phyloP scores from a whole-genome alignment of 2,113 vertebrate genomes.

The Nestor notabilis region DNA sequence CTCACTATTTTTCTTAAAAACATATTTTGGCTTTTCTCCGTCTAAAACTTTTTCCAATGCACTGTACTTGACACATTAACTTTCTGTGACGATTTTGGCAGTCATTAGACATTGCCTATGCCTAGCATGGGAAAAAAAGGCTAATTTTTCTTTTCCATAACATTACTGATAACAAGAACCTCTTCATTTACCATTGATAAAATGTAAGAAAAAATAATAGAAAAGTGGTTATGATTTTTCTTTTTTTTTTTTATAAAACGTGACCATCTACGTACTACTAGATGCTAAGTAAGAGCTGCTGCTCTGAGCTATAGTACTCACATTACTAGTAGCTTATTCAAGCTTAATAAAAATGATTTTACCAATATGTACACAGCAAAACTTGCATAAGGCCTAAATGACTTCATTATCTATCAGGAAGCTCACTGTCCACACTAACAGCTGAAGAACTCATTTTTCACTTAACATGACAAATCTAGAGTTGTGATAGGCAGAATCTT shows the following conservation, averaged over 20 bases:
- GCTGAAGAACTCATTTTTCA: neutral
- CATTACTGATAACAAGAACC: neutral
- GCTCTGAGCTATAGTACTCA: neutral
- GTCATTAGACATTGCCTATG: neutral
- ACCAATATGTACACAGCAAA: neutral
- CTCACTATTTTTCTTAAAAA: slow-evolving; percentile 25
- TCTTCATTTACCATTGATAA: neutral
- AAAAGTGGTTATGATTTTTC: neutral
- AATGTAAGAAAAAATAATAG: neutral
- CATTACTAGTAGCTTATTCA: neutral
- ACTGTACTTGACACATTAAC: neutral
- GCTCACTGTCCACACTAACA: neutral
- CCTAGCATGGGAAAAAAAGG: neutral
- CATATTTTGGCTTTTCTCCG: slow-evolving; percentile 45
- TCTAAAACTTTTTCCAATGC: slow-evolving; percentile 28
- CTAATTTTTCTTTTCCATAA: neutral
- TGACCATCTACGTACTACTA: neutral
- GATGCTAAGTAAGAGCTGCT: neutral
- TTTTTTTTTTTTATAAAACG: neutral
- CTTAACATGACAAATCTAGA: neutral
- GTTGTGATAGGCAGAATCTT: neutral
- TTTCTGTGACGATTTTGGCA: slow-evolving; percentile 43
- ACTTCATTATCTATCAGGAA: neutral
- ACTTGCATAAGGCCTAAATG: neutral
- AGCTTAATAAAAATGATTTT: neutral